Evolutionary conservation across 2,888 invertebrate genomes (phyloP), one percentile per base, ranked within the genome.

Genomic region (Synanthedon vespiformis): DNA sequence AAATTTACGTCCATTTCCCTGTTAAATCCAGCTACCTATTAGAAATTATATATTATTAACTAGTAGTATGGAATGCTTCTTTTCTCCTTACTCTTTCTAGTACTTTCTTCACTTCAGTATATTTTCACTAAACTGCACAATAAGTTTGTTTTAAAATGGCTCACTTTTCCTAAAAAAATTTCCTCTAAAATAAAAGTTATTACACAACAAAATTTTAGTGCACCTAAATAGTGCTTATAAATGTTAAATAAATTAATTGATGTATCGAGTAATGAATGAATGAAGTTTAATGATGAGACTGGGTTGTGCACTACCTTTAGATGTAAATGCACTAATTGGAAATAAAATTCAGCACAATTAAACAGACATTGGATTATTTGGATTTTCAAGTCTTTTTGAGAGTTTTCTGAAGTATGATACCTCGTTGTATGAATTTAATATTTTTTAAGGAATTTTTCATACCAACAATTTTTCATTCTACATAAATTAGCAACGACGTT

Each of bases 11-110:
- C 87, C 86, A 87, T 85, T 83, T 87, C 86, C 86, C 86, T 87
- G 86, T 87, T 87, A 87, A 87, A 85, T 70, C 75, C 84, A 85
- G 86, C 87, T 86, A 85, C 86, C 87, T 86, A 83, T 83, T 85
- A 84, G 82, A 74, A 70, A 68, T 69, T 70, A 70, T 77, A 71
- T 78, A 77, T 77, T 79, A 34, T 34, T 34, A 34, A 34, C 34
- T 75, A 74, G 83, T 87, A 85, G 86, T 70, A 82, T 85, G 86
- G 86, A 87, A 87, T 87, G 87, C 87, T 87, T 87, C 75, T 77
- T 83, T 78, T 81, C 82, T 86, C 77, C 77, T 84, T 72, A 78
- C 81, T 85, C 70, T 82, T 77, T 80, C 77, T 85, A 82, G 80
- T 72, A 74, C 74, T 77, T 71, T 87, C 71, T 81, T 82, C 85